Conservation (phyloP, 2,888 invertebrate species). For the Synanthedon andrenaeformis region DNA sequence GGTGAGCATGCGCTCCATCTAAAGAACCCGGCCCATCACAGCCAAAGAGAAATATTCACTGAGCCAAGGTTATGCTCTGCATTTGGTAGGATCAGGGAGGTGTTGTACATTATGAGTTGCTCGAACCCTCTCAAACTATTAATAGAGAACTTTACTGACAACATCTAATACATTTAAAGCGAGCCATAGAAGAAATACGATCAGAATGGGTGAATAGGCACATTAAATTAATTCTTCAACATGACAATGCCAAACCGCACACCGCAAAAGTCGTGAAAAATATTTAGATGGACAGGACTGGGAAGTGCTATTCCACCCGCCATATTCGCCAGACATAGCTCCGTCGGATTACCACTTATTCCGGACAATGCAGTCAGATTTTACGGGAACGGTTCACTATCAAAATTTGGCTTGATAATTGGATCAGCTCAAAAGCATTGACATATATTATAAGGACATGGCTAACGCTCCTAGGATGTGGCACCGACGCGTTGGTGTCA, state of each 20-base stretch:
- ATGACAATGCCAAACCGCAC: slow-evolving; percentile 11
- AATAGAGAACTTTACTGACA: slow-evolving; percentile 1
- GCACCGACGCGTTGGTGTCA: too few species aligned
- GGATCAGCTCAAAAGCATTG: too few species aligned
- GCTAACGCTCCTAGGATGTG: too few species aligned
- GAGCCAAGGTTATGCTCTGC: neutral
- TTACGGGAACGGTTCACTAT: too few species aligned
- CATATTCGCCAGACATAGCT: slow-evolving; percentile 5
- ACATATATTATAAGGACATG: too few species aligned
- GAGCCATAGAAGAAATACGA: too few species aligned
- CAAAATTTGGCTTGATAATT: too few species aligned
- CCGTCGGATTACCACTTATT: slow-evolving; percentile 1
- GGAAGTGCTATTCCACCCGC: too few species aligned
- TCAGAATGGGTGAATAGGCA: slow-evolving; percentile 1
- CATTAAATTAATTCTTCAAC: slow-evolving; percentile 6
- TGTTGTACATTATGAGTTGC: neutral
- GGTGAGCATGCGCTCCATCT: slow-evolving; percentile 5
- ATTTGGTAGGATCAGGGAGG: neutral
- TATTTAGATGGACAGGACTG: slow-evolving; percentile 5
- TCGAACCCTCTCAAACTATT: slow-evolving; percentile 2
- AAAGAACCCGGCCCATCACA: neutral
- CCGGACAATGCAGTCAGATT: neutral
- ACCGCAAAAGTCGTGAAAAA: slow-evolving; percentile 6
- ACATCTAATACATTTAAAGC: too few species aligned
- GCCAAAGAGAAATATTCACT: too few species aligned